Conservation (phyloP, 2,797 vertebrate genomes). For the Pipistrellus kuhlii region DNA sequence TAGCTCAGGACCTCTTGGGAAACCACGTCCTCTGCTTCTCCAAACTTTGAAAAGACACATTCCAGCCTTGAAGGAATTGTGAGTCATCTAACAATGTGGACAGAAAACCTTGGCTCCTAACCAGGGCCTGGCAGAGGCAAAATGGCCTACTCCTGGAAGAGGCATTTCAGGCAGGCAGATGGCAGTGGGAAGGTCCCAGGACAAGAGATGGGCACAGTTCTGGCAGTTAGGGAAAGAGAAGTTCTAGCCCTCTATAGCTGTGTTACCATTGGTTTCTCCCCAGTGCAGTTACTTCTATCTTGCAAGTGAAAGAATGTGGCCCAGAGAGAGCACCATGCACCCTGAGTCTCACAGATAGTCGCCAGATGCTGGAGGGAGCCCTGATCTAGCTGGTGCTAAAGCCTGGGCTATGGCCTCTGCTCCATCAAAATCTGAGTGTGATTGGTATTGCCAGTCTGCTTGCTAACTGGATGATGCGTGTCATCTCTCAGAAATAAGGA, state of each 20-base stretch:
- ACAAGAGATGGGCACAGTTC: not conserved
- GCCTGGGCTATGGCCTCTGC: rapidly evolving
- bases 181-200: not conserved
- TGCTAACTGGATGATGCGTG: not conserved
- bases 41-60: not conserved
- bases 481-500: rapidly evolving
- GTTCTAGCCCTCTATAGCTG: not conserved
- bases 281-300: not conserved
- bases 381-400: not conserved
- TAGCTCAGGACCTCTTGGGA: not conserved
- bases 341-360: not conserved
- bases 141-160: not conserved
- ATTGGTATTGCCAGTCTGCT: rapidly evolving
- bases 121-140: not conserved
- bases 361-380: not conserved
- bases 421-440: not conserved
- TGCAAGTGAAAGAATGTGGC: not conserved
- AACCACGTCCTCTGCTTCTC: not conserved
- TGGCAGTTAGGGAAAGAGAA: not conserved
- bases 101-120: not conserved
- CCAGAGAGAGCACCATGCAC: rapidly evolving
- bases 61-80: not conserved
- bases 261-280: not conserved
- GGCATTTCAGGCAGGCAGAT: not conserved
- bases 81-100: not conserved